Base-by-base conservation (phyloP, 2,797 vertebrate genomes). In the Coluber constrictor region DNA sequence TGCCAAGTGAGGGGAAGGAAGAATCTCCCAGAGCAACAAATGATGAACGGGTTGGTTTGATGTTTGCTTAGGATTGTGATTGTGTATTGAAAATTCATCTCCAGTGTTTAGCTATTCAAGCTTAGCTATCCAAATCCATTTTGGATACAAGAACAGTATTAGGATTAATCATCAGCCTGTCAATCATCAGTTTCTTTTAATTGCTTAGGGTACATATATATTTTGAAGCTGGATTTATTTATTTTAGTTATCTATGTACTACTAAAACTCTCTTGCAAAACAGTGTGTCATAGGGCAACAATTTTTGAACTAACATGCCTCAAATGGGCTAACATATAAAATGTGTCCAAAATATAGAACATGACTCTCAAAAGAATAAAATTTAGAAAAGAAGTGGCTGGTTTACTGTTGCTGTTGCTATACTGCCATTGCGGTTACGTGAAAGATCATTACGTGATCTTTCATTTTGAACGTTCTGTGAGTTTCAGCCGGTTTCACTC, bases 1-100 rank as follows among this genome's bases (percentile, higher is more conserved):
- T 98, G 95, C 98, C 98, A 3, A 98, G 98, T 56, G 98, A 98
- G 90, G 96, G 97, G 37, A 99, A 98, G 96, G 98, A 99, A 25
- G 98, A 99, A 93, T 97, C 98, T 0, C 98, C 98, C 89, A 97
- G 97, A 96, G 98, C 98, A 16, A 99, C 99, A 8, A 99, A 99
- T 56, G 99, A 99, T 47, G 99, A 99, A 95, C 97, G 98, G 98
- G 99, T 99, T 98, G 0, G 98, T 96, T 37, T 63, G 3, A 4
- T 27, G 13, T 7, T 55, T 32, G 59, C 55, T 90, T 18, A 16
- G 12, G 79, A 86, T 47, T 74, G 20, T 83, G 4, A 79, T 59
- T 37, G 9, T n/a, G 16, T 47, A 13, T 59, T 74, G 10, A 88
- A 56, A 29, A 18, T 63, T 89, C 74, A 59, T 61, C 18, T 57